Base-by-base conservation (phyloP, 2,888 invertebrate species). In the Orgyia antiqua region DNA sequence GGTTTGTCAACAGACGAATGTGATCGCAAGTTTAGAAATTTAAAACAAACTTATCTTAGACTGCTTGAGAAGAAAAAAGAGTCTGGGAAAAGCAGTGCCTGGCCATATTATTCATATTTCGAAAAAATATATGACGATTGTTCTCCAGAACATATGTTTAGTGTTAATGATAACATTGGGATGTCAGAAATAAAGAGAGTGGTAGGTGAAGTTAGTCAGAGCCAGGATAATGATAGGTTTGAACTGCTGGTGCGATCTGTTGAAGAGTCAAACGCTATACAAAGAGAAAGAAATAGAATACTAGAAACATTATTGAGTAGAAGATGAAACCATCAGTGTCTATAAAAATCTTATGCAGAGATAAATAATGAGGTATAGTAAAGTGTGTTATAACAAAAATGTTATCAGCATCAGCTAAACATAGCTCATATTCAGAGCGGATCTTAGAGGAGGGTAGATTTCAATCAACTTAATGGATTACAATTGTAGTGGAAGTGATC, bases 41-140 rank as follows among this genome's bases (percentile, higher is more conserved):
- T 86, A 10, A 86, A 86, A 47, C 83, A 83, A 39, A 83, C 84
- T 1, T 86, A 76, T 30, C 53, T 78, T 2, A 62, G 83, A 30
- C 47, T 84, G 1, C 45, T 54, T 3, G 69, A 70, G n/a, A 76
- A 69, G 37, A 75, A 67, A 30, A 61, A 58, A 18, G 58, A 67
- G 9, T 68, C 66, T n/a, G 83, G 79, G 1, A 70, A 68, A 42
- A 45, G 37, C 5, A 68, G 57, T 26, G 69, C 59, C 29, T 86
- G 86, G 86, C 80, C 79, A 4, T 86, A 86, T 43, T 84, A 60
- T 36, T 40, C 56, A 2, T 73, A 75, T 29, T 84, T 84, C 50
- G 76, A 82, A 42, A 67, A 68, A 45, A 86, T 84, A 38, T 86
- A 68, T 44, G 65, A 65, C 27, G 63, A 68, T n/a, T 38, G 51